Percentiles rank a stretch among this genome's conserved stretches.
Evolutionary conservation across 64 coral and sea anemone species (phyloP).

Genomic region (Astreopora myriophthalma): DNA sequence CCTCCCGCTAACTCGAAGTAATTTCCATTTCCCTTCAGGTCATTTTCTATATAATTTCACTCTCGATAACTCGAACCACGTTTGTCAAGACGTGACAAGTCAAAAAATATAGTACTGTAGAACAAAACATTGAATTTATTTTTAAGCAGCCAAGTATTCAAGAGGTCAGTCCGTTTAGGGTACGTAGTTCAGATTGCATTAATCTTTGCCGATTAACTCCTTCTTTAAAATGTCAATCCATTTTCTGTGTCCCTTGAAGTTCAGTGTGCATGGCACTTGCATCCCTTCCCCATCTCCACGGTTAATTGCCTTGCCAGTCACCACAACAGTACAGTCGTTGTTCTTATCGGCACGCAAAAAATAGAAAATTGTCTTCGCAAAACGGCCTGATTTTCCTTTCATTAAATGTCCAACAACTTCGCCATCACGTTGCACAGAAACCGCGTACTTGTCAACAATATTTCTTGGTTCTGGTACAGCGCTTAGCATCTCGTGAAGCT

Average conservation of each 20-base stretch:
- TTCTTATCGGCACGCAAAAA: slow-evolving; percentile 61
- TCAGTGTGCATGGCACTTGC: slow-evolving; percentile 54
- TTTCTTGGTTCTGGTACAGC: slow-evolving; percentile 54
- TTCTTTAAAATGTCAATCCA: slow-evolving; percentile 50
- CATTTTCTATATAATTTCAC: slow-evolving; percentile 36
- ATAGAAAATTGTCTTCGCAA: slow-evolving; percentile 58
- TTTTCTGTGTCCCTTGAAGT: slow-evolving; percentile 31
- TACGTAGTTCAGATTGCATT: too few relatives aligned
- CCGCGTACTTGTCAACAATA: slow-evolving; percentile 68
- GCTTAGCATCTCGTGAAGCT: slow-evolving; percentile 23
- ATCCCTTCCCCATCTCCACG: slow-evolving; percentile 48
- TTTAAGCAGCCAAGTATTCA: not conserved
- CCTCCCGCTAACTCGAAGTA: too few relatives aligned
- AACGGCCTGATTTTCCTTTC: slow-evolving; percentile 52
- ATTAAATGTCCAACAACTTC: slow-evolving; percentile 56
- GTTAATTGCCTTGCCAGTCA: slow-evolving; percentile 67
- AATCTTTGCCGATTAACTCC: not conserved
- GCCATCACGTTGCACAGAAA: slow-evolving; percentile 51
- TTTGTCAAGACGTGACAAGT: slow-evolving; percentile 42
- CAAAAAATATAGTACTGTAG: not conserved
- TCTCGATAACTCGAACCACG: slow-evolving; percentile 21
- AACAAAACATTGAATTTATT: slow-evolving; percentile 62
- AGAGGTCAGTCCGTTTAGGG: not conserved
- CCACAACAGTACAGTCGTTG: slow-evolving; percentile 61
- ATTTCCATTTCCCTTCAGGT: not conserved